Percentiles rank a stretch among this genome's conserved stretches.
These are phyloP conservation scores for Thereuonema tuberculata DNA, from an alignment of 1,140 invertebrate species.

Conservation along the genomic window DNA sequence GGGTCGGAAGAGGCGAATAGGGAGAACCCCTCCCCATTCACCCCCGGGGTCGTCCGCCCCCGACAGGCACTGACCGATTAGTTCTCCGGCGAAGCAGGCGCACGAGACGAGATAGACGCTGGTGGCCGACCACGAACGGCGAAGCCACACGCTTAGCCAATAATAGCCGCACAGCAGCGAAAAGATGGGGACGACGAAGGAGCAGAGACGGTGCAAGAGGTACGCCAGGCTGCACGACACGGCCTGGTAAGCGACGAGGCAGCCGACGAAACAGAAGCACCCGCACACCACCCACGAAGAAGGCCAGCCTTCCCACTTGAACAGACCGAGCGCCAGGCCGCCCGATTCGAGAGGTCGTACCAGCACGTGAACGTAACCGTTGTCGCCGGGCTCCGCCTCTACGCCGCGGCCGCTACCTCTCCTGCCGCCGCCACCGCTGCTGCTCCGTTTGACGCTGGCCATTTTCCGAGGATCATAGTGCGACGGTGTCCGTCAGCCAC, in stretches of 20 bases:
- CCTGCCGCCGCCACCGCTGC: too few relatives aligned
- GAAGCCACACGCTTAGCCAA: slow-evolving; percentile 27
- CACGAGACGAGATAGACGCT: slow-evolving; percentile 32
- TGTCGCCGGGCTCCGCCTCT: background rate
- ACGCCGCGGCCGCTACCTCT: background rate
- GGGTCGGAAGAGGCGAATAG: slow-evolving; percentile 21
- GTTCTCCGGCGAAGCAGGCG: slow-evolving; percentile 30
- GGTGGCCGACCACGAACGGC: slow-evolving; percentile 30
- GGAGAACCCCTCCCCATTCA: too few relatives aligned
- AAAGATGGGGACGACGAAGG: slow-evolving; percentile 25
- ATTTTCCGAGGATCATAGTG: background rate
- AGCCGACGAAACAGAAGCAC: background rate
- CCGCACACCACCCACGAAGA: background rate
- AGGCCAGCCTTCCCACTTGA: background rate
- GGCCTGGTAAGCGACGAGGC: background rate
- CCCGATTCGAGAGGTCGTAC: background rate
- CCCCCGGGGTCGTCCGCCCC: slow-evolving; percentile 16
- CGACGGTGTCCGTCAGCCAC: background rate
- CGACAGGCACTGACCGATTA: slow-evolving; percentile 23
- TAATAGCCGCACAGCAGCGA: slow-evolving; percentile 30
- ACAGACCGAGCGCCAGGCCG: background rate
- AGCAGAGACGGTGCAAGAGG: background rate
- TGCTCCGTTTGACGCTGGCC: background rate
- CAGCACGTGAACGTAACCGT: background rate
- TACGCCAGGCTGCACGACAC: background rate